phyloP scores from a whole-genome alignment of 2,888 invertebrate species.

The Brachyptera putata region DNA sequence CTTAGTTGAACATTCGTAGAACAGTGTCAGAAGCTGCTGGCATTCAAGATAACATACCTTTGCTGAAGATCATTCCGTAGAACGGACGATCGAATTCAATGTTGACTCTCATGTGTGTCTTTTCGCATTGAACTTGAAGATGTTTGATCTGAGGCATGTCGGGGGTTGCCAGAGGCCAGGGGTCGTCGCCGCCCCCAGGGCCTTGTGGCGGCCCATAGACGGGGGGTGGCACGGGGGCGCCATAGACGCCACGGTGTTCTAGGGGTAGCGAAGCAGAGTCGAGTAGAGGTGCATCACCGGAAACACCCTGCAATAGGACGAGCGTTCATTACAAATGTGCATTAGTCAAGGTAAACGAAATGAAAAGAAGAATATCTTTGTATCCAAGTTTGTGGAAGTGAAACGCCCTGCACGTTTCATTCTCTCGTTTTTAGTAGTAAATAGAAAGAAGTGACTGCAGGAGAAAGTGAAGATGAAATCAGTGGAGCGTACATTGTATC shows the following conservation, averaged over 20 bases:
- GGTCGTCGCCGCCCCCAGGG: constrained; percentile 59
- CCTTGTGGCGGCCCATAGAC: constrained; percentile 41
- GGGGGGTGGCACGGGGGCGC: constrained; percentile 31
- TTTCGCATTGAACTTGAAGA: constrained; percentile 91
- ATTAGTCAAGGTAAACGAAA: too few relatives aligned
- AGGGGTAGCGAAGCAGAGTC: constrained; percentile 61
- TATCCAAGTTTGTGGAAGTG: too few relatives aligned
- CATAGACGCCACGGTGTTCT: constrained; percentile 60
- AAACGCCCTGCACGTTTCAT: too few relatives aligned
- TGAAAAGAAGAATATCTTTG: too few relatives aligned
- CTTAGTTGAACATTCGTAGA: background rate
- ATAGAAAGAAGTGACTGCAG: too few relatives aligned
- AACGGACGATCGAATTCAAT: constrained; percentile 93
- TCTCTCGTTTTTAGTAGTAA: too few relatives aligned
- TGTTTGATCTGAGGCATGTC: constrained; percentile 93
- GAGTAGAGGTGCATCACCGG: constrained; percentile 63
- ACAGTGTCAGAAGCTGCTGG: background rate
- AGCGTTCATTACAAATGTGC: too few relatives aligned
- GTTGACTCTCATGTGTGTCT: constrained; percentile 92
- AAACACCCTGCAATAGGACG: constrained; percentile 67
- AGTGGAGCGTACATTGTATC: too few relatives aligned
- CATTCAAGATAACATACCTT: too few relatives aligned
- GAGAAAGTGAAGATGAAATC: too few relatives aligned
- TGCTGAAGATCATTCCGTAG: constrained; percentile 94
- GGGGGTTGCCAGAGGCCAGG: constrained; percentile 83